Conservation (phyloP, 1,140 invertebrate species). For the Mycetomoellerius zeteki region DNA sequence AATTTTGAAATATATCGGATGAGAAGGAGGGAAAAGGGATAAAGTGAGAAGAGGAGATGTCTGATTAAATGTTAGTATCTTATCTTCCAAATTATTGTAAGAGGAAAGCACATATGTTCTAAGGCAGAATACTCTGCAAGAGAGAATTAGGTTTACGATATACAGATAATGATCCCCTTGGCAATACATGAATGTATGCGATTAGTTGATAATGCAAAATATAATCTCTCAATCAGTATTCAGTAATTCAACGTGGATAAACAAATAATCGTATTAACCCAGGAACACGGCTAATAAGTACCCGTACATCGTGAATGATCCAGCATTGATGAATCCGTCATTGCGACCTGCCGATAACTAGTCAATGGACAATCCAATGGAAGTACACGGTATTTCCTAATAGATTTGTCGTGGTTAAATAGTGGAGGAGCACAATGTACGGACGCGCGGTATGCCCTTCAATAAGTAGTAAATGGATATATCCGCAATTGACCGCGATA, state of each 20-base stretch:
- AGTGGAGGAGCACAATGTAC: slow-evolving; percentile 16
- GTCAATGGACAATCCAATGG: slow-evolving; percentile 43
- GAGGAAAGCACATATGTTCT: not conserved
- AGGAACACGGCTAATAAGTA: slow-evolving; percentile 39
- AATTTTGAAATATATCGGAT: too few relatives aligned
- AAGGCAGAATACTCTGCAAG: not conserved
- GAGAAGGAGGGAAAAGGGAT: too few relatives aligned
- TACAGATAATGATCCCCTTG: not conserved
- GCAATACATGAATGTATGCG: not conserved
- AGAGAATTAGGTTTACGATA: not conserved
- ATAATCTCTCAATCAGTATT: slow-evolving; percentile 42
- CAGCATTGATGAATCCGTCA: slow-evolving; percentile 11
- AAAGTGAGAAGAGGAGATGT: too few relatives aligned
- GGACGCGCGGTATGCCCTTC: not conserved
- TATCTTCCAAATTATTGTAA: not conserved
- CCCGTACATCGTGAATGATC: slow-evolving; percentile 23
- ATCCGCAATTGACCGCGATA: slow-evolving; percentile 28
- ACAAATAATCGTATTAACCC: slow-evolving; percentile 52
- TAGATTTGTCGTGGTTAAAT: slow-evolving; percentile 60
- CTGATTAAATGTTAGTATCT: not conserved
- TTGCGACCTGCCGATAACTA: slow-evolving; percentile 31
- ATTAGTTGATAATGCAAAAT: slow-evolving; percentile 1
- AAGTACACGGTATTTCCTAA: slow-evolving; percentile 44
- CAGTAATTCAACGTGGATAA: slow-evolving; percentile 25
- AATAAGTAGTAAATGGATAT: slow-evolving; percentile 48